phyloP scores from a whole-genome alignment of 2,113 vertebrate genomes.

The Aegithalos caudatus region DNA sequence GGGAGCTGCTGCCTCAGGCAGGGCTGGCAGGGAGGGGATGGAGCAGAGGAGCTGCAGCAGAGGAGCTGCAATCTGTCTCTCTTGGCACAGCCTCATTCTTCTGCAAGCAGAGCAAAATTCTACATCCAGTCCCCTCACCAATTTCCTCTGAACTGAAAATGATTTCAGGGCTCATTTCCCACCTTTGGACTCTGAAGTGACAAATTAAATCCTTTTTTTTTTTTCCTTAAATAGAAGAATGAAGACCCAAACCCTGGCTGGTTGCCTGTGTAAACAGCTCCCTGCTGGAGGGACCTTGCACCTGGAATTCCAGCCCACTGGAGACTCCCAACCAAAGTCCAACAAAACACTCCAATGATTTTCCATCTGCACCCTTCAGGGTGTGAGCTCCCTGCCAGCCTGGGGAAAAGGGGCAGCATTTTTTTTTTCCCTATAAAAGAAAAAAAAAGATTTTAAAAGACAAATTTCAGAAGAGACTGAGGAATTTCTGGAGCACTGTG shows the following conservation, averaged over 20 bases:
- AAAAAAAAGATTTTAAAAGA: background rate
- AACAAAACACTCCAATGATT: background rate
- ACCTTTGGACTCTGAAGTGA: background rate
- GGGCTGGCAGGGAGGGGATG: background rate
- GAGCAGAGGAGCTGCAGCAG: background rate
- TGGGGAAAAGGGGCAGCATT: background rate
- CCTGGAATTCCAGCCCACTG: background rate
- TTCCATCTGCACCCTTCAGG: background rate
- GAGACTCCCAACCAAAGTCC: background rate
- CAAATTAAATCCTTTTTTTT: background rate
- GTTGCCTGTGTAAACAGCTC: background rate
- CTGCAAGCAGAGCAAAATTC: background rate
- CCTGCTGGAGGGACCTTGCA: background rate
- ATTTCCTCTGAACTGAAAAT: background rate
- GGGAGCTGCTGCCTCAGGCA: background rate
- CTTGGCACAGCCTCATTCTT: background rate
- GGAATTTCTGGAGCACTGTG: background rate
- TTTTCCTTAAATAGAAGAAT: background rate
- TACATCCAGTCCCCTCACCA: background rate
- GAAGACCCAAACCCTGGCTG: background rate
- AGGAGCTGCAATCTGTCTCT: background rate
- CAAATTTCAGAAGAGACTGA: background rate
- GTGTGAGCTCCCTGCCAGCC: background rate
- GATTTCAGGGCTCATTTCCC: background rate
- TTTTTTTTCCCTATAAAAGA: background rate